These are phyloP conservation scores for Nomada ruficornis DNA, from an alignment of 2,888 invertebrate genomes.

Conservation along the genomic window DNA sequence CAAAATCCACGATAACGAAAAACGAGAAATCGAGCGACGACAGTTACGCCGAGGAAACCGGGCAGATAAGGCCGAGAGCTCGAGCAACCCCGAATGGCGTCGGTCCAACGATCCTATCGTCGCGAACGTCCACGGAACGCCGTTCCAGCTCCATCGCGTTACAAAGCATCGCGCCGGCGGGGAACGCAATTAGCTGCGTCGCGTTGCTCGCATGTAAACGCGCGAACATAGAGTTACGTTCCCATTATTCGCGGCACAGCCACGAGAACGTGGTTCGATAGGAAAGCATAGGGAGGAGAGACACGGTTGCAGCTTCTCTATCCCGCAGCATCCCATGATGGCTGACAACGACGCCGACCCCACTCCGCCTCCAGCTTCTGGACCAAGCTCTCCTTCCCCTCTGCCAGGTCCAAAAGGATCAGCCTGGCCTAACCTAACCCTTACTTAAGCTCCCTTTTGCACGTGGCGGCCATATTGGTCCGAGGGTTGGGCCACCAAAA, in stretches of 20 bases:
- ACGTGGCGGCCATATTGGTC: slow-evolving; percentile 82
- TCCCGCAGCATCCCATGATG: slow-evolving; percentile 81
- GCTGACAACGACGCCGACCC: slow-evolving; percentile 77
- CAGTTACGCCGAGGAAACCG: not conserved
- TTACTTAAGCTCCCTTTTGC: slow-evolving; percentile 78
- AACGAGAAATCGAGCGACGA: not conserved
- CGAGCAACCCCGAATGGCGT: not conserved
- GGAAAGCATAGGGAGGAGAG: slow-evolving; percentile 38
- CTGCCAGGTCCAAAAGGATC: slow-evolving; percentile 74
- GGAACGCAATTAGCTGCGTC: slow-evolving; percentile 40
- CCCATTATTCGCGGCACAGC: slow-evolving; percentile 65
- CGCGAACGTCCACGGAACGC: not conserved
- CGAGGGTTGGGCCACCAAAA: slow-evolving; percentile 83
- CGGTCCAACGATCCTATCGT: not conserved
- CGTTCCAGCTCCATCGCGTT: not conserved
- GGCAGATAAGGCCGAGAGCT: not conserved
- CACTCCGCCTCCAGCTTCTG: slow-evolving; percentile 45
- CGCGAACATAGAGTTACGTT: slow-evolving; percentile 42
- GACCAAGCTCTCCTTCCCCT: slow-evolving; percentile 57
- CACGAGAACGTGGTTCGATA: slow-evolving; percentile 25
- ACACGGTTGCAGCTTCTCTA: slow-evolving; percentile 63
- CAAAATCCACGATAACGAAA: not conserved
- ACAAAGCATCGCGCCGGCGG: not conserved
- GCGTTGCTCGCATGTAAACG: slow-evolving; percentile 33
- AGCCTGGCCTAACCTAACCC: slow-evolving; percentile 74